phyloP scores from a whole-genome alignment of 2,113 vertebrate species.

The Macheiramphus alcinus region DNA sequence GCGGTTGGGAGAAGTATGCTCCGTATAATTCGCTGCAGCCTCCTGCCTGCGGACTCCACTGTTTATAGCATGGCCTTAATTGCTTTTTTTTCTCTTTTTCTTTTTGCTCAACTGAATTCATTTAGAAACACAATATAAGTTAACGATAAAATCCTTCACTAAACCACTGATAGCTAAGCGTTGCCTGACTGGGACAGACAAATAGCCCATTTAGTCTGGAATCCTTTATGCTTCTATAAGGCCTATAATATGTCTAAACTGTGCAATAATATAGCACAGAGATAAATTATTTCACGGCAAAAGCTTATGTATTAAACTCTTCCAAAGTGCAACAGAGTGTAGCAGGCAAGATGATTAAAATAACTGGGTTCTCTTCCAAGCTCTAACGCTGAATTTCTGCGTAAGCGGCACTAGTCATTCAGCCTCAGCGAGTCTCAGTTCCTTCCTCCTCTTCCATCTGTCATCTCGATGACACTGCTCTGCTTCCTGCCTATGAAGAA shows the following conservation, averaged over 20 bases:
- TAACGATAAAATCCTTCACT: slow-evolving; percentile 32
- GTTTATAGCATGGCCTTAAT: slow-evolving; percentile 15
- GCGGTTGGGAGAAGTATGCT: slow-evolving; percentile 25
- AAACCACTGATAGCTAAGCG: not conserved
- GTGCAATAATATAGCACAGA: not conserved
- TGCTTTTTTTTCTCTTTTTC: not conserved
- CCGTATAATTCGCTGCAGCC: not conserved
- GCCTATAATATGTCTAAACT: not conserved
- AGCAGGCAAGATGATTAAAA: not conserved
- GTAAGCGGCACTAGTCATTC: not conserved
- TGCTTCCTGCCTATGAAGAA: not conserved
- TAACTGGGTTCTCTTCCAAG: not conserved
- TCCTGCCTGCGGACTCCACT: slow-evolving; percentile 29
- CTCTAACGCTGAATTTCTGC: not conserved
- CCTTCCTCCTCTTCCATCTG: not conserved
- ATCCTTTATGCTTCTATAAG: not conserved
- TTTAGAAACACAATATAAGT: slow-evolving; percentile 27
- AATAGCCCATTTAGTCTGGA: not conserved
- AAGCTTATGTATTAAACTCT: not conserved
- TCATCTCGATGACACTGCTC: not conserved
- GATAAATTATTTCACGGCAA: not conserved
- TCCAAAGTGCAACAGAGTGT: slow-evolving; percentile 7
- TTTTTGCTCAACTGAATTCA: slow-evolving; percentile 16
- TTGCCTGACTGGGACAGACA: slow-evolving; percentile 1
- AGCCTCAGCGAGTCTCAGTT: not conserved